A percentile compares a stretch with the other conserved stretches of the same genome.
phyloP scores from a whole-genome alignment of 1,140 invertebrate species.

The Solenopsis invicta region DNA sequence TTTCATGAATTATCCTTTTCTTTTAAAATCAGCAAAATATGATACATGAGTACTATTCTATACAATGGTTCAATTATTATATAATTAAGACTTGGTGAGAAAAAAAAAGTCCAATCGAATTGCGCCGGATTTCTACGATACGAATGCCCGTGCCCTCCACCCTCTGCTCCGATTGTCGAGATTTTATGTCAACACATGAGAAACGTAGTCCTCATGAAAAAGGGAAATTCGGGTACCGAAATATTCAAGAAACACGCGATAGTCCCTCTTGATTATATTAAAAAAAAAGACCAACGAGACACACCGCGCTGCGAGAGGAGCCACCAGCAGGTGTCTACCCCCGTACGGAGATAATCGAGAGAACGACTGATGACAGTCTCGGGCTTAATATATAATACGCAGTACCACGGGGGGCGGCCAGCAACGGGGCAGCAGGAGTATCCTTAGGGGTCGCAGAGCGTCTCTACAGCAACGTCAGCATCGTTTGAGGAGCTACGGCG shows the following conservation, averaged over 20 bases:
- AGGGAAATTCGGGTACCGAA: not conserved
- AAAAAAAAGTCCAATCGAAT: not conserved
- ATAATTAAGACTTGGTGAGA: not conserved
- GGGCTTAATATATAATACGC: conserved; percentile 70
- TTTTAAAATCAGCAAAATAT: not conserved
- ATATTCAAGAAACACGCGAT: conserved; percentile 2
- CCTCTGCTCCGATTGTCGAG: not conserved
- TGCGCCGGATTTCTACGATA: conserved; percentile 33
- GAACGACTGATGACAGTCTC: conserved; percentile 68
- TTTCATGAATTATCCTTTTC: not conserved
- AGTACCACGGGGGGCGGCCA: conserved; percentile 69
- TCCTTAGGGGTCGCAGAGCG: conserved; percentile 78
- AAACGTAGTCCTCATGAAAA: conserved; percentile 8
- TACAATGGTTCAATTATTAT: not conserved
- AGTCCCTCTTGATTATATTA: conserved; percentile 5
- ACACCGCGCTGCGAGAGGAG: conserved; percentile 53
- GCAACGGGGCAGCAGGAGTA: conserved; percentile 70
- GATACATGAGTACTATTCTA: not conserved
- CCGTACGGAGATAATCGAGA: conserved; percentile 20
- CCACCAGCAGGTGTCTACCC: conserved; percentile 19
- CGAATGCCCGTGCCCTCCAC: not conserved
- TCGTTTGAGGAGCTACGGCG: conserved; percentile 83
- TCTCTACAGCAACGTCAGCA: conserved; percentile 84
- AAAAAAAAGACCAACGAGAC: not conserved
- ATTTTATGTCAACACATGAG: not conserved